A percentile compares a stretch with the other conserved stretches of the same genome.
phyloP scores from a whole-genome alignment of 1,140 invertebrate genomes.

The Lepidurus packardi region DNA sequence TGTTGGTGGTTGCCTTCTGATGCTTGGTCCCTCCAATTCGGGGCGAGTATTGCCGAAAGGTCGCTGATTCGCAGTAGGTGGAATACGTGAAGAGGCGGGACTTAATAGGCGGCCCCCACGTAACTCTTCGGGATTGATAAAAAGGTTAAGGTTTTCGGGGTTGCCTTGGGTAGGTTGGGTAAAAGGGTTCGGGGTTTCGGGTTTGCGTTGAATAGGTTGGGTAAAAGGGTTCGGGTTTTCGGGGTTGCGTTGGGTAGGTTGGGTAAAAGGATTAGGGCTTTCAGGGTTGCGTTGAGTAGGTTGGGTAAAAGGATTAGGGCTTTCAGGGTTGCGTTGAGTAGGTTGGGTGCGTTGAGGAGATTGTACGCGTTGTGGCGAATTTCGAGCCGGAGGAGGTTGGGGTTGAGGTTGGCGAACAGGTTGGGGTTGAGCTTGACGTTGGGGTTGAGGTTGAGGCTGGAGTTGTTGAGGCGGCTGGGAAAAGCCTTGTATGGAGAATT shows the following conservation, averaged over 20 bases:
- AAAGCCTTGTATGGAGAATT: not conserved
- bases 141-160: not conserved
- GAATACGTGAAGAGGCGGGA: not conserved
- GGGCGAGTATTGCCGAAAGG: not conserved
- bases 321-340: not conserved
- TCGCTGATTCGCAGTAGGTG: not conserved
- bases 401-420: not conserved
- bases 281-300: not conserved
- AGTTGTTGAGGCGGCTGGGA: slow-evolving; percentile 24
- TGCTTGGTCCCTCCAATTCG: not conserved
- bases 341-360: slow-evolving; percentile 5
- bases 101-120: not conserved
- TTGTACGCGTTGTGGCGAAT: not conserved
- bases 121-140: not conserved
- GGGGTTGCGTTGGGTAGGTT: not conserved
- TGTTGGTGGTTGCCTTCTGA: not conserved
- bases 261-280: slow-evolving; percentile 6
- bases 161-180: not conserved
- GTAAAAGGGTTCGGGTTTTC: not conserved
- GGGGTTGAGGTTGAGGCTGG: slow-evolving; percentile 7
- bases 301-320: not conserved
- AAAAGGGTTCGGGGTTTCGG: not conserved
- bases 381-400: slow-evolving; percentile 27
- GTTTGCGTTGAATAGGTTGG: not conserved
- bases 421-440: slow-evolving; percentile 5